These are phyloP conservation scores for Centrocercus urophasianus DNA, from an alignment of 2,113 vertebrate genomes.

Conservation along the genomic window DNA sequence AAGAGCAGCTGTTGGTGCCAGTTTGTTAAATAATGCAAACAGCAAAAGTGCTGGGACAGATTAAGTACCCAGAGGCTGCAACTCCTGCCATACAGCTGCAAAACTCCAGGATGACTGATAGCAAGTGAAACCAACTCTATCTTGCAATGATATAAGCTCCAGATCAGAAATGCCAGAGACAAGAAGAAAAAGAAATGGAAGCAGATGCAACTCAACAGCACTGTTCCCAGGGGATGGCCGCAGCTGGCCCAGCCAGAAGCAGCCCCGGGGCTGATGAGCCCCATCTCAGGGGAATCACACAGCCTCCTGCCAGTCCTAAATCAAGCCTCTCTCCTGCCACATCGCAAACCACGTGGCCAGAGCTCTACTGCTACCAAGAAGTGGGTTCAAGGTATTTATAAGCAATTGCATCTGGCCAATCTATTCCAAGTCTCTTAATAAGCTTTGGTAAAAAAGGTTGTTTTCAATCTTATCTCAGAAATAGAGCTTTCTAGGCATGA, in stretches of 20 bases:
- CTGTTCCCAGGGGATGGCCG: not conserved
- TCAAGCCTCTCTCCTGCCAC: not conserved
- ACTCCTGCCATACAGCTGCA: not conserved
- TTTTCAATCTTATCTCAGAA: not conserved
- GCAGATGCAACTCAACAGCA: not conserved
- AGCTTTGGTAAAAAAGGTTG: not conserved
- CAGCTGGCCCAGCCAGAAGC: not conserved
- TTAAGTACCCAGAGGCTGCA: not conserved
- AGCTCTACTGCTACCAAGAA: not conserved
- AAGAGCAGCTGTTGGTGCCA: not conserved
- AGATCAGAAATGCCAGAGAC: not conserved
- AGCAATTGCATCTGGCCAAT: not conserved
- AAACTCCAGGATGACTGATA: not conserved
- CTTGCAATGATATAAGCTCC: not conserved
- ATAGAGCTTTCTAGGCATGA: not conserved
- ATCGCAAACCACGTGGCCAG: fast-evolving
- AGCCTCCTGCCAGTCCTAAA: not conserved
- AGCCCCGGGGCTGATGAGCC: not conserved
- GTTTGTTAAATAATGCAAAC: not conserved
- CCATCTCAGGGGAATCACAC: not conserved
- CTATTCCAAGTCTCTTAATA: not conserved
- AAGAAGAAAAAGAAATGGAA: not conserved
- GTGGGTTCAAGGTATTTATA: not conserved
- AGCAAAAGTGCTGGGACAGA: not conserved
- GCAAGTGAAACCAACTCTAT: not conserved